Conservation (phyloP, 2,797 vertebrate genomes). For the Epinephelus awoara region DNA sequence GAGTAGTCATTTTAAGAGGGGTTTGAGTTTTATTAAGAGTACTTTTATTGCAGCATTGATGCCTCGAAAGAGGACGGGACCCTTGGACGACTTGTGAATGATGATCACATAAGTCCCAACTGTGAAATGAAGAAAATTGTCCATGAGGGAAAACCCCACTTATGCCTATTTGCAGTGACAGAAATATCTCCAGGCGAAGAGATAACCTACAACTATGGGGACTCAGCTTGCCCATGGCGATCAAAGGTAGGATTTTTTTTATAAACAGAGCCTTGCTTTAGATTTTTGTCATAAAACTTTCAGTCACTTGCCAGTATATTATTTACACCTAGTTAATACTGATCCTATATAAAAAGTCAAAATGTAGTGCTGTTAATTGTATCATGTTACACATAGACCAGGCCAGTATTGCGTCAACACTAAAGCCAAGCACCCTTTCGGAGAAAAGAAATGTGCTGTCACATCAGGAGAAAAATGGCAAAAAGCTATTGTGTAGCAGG, state of each 20-base stretch:
- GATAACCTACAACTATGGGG: conserved; percentile 61
- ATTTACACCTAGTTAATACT: background rate
- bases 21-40: background rate
- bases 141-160: conserved; percentile 52
- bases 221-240: conserved; percentile 39
- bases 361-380: too few relatives aligned
- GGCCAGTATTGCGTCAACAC: too few relatives aligned
- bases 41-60: conserved; percentile 49
- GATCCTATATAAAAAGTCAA: background rate
- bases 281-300: background rate
- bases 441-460: too few relatives aligned
- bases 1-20: background rate
- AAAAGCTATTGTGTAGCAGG: too few relatives aligned
- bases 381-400: too few relatives aligned
- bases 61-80: conserved; percentile 41
- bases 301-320: background rate
- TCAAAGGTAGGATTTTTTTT: conserved; percentile 24
- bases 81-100: conserved; percentile 68
- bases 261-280: background rate
- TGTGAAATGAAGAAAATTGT: conserved; percentile 57
- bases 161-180: conserved; percentile 64
- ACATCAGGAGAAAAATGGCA: too few relatives aligned
- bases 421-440: too few relatives aligned
- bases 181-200: conserved; percentile 55
- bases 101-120: conserved; percentile 60